These are phyloP conservation scores for Leistus spinibarbis DNA, from an alignment of 2,888 invertebrate species.

Conservation along the genomic window DNA sequence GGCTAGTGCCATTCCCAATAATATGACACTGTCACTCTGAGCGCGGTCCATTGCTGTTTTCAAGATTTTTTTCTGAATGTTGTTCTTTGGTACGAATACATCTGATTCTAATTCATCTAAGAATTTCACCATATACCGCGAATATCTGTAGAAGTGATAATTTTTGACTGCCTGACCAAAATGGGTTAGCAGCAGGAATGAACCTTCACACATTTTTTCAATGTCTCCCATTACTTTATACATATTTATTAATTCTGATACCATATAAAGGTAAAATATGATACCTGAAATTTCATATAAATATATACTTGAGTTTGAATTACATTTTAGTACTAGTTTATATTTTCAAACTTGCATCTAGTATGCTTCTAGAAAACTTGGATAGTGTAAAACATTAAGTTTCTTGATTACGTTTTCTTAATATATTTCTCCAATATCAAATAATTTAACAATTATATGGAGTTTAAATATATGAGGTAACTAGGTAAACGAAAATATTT, in stretches of 20 bases:
- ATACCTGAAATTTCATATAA: slow-evolving; percentile 33
- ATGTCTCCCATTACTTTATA: slow-evolving; percentile 55
- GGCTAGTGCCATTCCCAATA: slow-evolving; percentile 45
- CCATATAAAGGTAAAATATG: slow-evolving; percentile 56
- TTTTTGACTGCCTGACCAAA: slow-evolving; percentile 40
- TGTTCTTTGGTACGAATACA: slow-evolving; percentile 47
- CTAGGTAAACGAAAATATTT: too few relatives aligned
- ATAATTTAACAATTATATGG: neutral
- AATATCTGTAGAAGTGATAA: slow-evolving; percentile 34
- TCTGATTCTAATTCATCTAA: slow-evolving; percentile 42
- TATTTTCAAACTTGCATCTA: neutral
- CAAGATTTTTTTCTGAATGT: slow-evolving; percentile 45
- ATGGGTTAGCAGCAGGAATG: slow-evolving; percentile 50
- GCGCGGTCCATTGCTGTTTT: slow-evolving; percentile 44
- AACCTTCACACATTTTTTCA: slow-evolving; percentile 47
- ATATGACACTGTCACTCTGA: slow-evolving; percentile 45
- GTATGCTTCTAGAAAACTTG: neutral
- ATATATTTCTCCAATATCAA: too few relatives aligned
- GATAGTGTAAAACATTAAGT: too few relatives aligned
- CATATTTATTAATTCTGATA: slow-evolving; percentile 60
- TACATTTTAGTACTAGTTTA: too few relatives aligned
- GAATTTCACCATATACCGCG: slow-evolving; percentile 38
- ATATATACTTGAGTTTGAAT: too few relatives aligned
- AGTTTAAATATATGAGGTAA: too few relatives aligned
- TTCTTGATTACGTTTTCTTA: too few relatives aligned